These are phyloP conservation scores for Hyposoter dolosus DNA, from an alignment of 2,888 invertebrate species.

Conservation along the genomic window DNA sequence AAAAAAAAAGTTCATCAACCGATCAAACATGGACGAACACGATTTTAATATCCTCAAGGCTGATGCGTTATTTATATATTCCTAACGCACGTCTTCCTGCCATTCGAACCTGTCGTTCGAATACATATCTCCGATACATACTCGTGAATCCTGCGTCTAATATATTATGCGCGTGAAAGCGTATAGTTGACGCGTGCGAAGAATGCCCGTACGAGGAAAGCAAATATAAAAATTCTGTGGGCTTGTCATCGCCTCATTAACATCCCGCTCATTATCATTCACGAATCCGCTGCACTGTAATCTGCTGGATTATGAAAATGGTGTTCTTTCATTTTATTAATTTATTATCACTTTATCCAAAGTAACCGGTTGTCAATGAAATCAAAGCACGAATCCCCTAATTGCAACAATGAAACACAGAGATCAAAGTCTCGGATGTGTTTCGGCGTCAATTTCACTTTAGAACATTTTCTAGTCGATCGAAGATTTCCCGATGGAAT, in stretches of 20 bases:
- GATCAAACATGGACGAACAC: slow-evolving; percentile 21
- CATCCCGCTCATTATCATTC: slow-evolving; percentile 41
- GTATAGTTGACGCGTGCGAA: slow-evolving; percentile 31
- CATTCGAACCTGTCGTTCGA: slow-evolving; percentile 44
- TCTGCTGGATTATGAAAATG: background rate
- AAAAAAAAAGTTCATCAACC: slow-evolving; percentile 27
- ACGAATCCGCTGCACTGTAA: slow-evolving; percentile 7
- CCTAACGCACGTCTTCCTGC: slow-evolving; percentile 32
- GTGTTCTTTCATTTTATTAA: background rate
- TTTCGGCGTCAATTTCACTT: background rate
- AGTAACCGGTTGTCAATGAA: background rate
- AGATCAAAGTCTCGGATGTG: background rate
- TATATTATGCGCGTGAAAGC: slow-evolving; percentile 57
- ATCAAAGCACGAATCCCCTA: slow-evolving; percentile 6
- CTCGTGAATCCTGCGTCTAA: slow-evolving; percentile 2
- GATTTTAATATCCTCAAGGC: slow-evolving; percentile 28
- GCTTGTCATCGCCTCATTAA: slow-evolving; percentile 50
- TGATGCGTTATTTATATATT: slow-evolving; percentile 55
- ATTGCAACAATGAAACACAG: background rate
- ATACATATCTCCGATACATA: slow-evolving; percentile 25
- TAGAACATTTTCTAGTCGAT: background rate
- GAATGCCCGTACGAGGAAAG: slow-evolving; percentile 36
- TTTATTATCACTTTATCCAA: background rate
- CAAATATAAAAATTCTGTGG: slow-evolving; percentile 46
- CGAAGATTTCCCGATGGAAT: slow-evolving; percentile 16